A percentile compares a stretch with the other conserved stretches of the same genome.
Conservation (phyloP, 2,113 vertebrate genomes). For the Ptilonorhynchus violaceus region DNA sequence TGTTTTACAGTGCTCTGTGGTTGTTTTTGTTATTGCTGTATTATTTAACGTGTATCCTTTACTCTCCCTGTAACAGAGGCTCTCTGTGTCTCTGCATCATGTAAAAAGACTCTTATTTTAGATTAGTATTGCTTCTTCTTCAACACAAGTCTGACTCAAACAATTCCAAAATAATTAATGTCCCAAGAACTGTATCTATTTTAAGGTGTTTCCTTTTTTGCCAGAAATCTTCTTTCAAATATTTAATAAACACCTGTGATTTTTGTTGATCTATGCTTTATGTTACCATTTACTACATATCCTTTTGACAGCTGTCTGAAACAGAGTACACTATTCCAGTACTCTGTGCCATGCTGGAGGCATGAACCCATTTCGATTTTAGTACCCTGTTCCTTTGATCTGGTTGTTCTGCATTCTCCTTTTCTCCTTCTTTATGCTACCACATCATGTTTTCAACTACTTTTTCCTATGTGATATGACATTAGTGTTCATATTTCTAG, state of each 20-base stretch:
- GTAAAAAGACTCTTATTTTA: constrained; percentile 36
- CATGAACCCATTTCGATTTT: background rate
- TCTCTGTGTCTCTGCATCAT: background rate
- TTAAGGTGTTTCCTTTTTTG: constrained; percentile 30
- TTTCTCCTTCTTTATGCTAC: background rate
- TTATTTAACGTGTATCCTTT: background rate
- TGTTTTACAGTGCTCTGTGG: background rate
- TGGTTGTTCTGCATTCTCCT: background rate
- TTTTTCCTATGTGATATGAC: background rate
- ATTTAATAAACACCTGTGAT: background rate
- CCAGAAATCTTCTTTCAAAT: constrained; percentile 46
- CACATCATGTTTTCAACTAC: background rate
- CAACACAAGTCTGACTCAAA: constrained; percentile 47
- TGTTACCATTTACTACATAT: background rate
- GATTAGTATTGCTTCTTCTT: constrained; percentile 30
- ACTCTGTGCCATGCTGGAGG: background rate
- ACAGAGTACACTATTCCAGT: background rate
- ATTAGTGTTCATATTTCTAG: background rate
- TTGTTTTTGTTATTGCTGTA: background rate
- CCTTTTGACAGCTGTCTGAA: constrained; percentile 6
- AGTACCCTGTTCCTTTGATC: background rate
- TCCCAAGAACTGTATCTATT: background rate
- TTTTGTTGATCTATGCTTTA: background rate
- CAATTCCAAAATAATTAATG: constrained; percentile 58
- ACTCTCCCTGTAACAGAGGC: background rate